phyloP scores from a whole-genome alignment of 2,113 vertebrate species.

The Aix galericulata region DNA sequence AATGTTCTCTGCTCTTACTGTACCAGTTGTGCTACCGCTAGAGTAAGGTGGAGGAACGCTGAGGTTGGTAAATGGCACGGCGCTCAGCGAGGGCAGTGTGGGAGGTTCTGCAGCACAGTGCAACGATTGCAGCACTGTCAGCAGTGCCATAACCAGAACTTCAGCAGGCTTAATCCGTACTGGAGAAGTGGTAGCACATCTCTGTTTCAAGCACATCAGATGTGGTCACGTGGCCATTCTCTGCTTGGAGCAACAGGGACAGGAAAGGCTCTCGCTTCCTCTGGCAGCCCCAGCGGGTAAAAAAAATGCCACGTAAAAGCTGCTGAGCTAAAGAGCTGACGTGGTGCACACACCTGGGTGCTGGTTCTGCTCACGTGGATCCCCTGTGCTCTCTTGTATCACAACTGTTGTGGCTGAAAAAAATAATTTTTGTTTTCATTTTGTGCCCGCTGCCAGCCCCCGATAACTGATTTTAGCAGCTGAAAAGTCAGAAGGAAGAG shows the following conservation, averaged over 20 bases:
- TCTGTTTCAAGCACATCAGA: background rate
- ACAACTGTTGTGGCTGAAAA: background rate
- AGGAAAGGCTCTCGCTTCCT: fast-evolving
- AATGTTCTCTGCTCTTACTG: background rate
- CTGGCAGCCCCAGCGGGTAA: background rate
- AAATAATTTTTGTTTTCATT: background rate
- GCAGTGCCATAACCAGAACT: background rate
- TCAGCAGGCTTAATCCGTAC: background rate
- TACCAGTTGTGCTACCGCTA: background rate
- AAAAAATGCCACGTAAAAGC: fast-evolving
- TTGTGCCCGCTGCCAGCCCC: fast-evolving
- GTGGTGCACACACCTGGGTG: background rate
- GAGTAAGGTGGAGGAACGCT: background rate
- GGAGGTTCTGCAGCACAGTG: background rate
- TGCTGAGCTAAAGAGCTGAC: fast-evolving
- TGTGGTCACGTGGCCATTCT: fast-evolving
- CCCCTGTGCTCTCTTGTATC: background rate
- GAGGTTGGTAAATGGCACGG: fast-evolving
- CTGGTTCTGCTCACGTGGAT: background rate
- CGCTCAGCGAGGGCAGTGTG: background rate
- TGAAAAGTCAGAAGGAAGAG: background rate
- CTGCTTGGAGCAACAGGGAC: fast-evolving
- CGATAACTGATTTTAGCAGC: background rate
- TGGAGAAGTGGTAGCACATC: background rate
- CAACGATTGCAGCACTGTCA: background rate